Base-by-base conservation (phyloP, 2,888 invertebrate species). In the Myathropa florea region DNA sequence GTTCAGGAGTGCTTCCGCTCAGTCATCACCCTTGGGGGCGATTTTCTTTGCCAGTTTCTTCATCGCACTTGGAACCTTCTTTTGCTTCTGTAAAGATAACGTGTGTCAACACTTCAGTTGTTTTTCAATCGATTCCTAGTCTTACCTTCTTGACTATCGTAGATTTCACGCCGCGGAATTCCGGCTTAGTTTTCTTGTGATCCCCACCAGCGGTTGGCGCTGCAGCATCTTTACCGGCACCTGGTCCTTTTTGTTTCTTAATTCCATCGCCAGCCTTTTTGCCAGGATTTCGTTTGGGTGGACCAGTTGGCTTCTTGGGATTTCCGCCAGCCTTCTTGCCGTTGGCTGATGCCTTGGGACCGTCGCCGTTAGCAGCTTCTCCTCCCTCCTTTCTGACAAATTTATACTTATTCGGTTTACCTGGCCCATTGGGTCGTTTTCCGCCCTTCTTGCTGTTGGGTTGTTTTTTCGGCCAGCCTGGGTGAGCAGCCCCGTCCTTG, bases 21-120 rank as follows among this genome's bases (percentile, higher is more conserved):
- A 80, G 4, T 73, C 55, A 6, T 55, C 60, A 12, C 53, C 55
- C 57, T 89, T 90, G 9, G 93, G 93, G 1, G 92, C 93, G 78
- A 92, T 92, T 89, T 92, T 92, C 72, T 90, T 91, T 3, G 92
- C 92, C 77, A 92, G 76, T 6, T 89, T 88, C 21, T 89, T 89
- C 88, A 91, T 88, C 65, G 90, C 88, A 36, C 85, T 89, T n/a
- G 90, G 90, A 0, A 88, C 83, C 77, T 90, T 91, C 77, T 90
- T 91, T 33, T 89, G 89, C 59, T 90, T 90, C 68, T 90, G 89
- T 3, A 60, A 84, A 30, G 26, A 53, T 1, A 1, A 57, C 26
- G 46, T 23, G 18, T n/a, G 7, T 63, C 26, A 33, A 9, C 12
- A 14, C 10, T 23, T 12, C 24, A 0, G 23, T 7, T n/a, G 3